Evolutionary conservation across 92 coral and sea anemone species (phyloP), one percentile per base, ranked within the genome.

Genomic region (Isaurus tuberculatus): DNA sequence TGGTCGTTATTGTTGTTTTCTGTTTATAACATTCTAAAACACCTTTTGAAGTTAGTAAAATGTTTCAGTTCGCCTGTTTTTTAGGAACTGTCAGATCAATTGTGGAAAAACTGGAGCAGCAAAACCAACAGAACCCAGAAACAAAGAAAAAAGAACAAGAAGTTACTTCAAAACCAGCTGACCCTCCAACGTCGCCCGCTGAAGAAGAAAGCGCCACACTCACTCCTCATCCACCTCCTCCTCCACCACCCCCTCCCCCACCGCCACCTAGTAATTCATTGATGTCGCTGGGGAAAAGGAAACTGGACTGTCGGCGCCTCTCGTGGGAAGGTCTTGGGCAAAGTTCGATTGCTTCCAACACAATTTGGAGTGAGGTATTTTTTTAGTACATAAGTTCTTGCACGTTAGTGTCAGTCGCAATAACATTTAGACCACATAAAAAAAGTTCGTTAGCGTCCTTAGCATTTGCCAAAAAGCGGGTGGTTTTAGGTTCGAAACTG

Each of bases 341-440:
- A 44, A 79, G 71, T 46, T 83, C 89, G 33, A 73, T 87, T 49
- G 55, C 73, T 22, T 48, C 64, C 46, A 87, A 83, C 55, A 90
- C 93, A 0, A 84, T 92, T 46, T 92, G 96, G 96, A 90, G 84
- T 33, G 89, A 88, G 96, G 96, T 92, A 69, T 42, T 15, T 15
- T 26, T 8, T 70, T 70, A 36, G 29, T 25, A 1, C 34, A 22
- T 2, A 8, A 20, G 13, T 3, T 15, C 22, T n/a, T 8, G 19
- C 4, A 15, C 1, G 15, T 6, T 36, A 26, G 34, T 4, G 22
- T 43, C 43, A 29, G 55, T 8, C 44, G 25, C 20, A 2, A 10
- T 22, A 40, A 1, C 17, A 22, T 1, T 70, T 30, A 15, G 53
- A n/a, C n/a, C n/a, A n/a, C n/a, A n/a, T n/a, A n/a, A n/a, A n/a